Evolutionary conservation across 1,140 invertebrate genomes (phyloP), one percentile per base, ranked within the genome.

Genomic region (Lepidurus packardi): DNA sequence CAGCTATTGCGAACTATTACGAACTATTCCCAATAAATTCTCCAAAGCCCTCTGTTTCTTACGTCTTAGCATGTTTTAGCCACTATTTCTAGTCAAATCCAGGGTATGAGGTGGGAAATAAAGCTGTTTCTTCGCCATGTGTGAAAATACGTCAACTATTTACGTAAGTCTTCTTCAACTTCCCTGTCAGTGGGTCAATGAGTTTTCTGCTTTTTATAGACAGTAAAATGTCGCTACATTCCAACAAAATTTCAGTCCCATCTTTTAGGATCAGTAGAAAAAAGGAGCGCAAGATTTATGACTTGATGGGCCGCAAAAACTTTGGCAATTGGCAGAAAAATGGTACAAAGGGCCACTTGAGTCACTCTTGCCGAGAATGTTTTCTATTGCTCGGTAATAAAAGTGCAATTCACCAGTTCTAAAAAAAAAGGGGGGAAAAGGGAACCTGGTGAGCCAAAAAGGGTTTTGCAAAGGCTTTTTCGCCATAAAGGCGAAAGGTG

Each of bases 401-500:
- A 65, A 65, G 16, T 65, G 16, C 53, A 65, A 65, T 65, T 65
- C 53, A 65, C 53, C 53, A 65, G 7, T 21, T 21, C 53, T 65
- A 7, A 65, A 65, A 65, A 47, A 47, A 47, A 65, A n/a, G n/a
- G 34, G 34, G 34, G 34, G 34, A 3, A 65, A 65, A n/a, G 21
- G 21, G 7, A 65, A 65, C 53, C 53, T 65, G 53, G 13, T 16
- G 53, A 65, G 53, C 16, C 53, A 65, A 65, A 65, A 65, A 65
- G 53, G 53, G 53, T 65, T 65, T 47, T 65, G 53, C 53, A 21
- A 65, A 65, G 53, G 53, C 53, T 65, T 65, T 65, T 65, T 65
- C 21, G 53, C 53, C 53, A 65, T 65, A 65, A 65, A 65, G 10
- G 16, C 6, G 16, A 13, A n/a, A 65, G 53, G 53, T 65, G 21